phyloP scores from a whole-genome alignment of 2,888 invertebrate species.

The Leptogaster cylindrica region DNA sequence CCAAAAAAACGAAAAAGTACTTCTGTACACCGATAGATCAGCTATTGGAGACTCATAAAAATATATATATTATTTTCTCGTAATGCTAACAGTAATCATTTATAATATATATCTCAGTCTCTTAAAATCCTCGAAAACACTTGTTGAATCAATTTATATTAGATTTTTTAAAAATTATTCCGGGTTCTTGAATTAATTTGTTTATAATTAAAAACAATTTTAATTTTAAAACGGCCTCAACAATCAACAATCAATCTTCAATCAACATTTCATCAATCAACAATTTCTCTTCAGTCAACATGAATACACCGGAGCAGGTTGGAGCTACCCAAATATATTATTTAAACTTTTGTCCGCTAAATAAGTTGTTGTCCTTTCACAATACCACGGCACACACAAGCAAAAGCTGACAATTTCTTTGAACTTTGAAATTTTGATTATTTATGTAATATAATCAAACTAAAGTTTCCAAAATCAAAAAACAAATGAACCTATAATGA shows the following conservation, averaged over 20 bases:
- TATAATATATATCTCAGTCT: conserved; percentile 1
- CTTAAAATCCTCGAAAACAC: background rate
- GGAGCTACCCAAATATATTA: background rate
- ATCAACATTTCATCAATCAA: conserved; percentile 36
- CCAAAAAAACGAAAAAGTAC: conserved; percentile 33
- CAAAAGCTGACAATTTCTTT: conserved; percentile 34
- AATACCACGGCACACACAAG: conserved; percentile 3
- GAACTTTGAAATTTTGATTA: background rate
- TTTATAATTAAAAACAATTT: conserved; percentile 1
- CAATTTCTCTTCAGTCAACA: conserved; percentile 32
- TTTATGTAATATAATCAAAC: background rate
- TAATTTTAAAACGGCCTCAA: background rate
- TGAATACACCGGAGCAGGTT: background rate
- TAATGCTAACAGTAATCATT: background rate
- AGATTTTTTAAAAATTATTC: background rate
- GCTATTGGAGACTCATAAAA: background rate
- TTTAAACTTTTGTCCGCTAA: background rate
- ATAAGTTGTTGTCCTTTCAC: conserved; percentile 42
- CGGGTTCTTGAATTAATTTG: background rate
- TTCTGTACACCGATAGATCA: conserved; percentile 1
- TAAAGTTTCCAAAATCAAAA: background rate
- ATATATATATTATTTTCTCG: conserved; percentile 22
- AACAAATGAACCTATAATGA: background rate
- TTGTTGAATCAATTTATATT: conserved; percentile 2
- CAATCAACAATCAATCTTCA: conserved; percentile 22